Evolutionary conservation across 2,113 vertebrate genomes (phyloP), one percentile per base, ranked within the genome.

Genomic region (Sander lucioperca): DNA sequence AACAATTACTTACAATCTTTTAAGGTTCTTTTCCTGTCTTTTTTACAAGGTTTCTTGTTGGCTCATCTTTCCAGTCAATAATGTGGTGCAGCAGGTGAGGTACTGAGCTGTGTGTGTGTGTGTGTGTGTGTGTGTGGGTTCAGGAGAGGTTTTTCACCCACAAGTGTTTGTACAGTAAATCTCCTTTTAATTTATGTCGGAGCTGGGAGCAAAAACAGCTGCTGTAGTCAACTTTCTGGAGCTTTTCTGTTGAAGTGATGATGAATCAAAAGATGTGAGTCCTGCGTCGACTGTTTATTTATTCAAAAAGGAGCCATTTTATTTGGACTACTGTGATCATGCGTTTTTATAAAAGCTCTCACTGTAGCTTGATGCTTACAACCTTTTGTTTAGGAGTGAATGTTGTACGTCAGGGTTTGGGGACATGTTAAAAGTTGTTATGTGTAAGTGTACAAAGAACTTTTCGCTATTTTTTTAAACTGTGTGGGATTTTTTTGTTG

Each of bases 381-480:
- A 85, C 63, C 54, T 91, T 87, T 56, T 18, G 83, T 86, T 73
- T 76, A 66, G 63, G 87, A 79, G 74, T 73, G 87, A 89, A 79
- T 83, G 80, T 36, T 43, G 83, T 83, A 8, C 14, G 73, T 78
- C 77, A 68, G 83, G 84, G 74, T 85, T 80, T 15, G 64, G 70
- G 70, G 85, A 74, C 73, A 69, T 83, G 79, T 88, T 19, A 70
- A 25, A 58, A 79, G 77, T 86, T 77, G 54, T 79, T 67, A 77
- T 74, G 79, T 88, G 67, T 58, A 89, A 39, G 84, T 90, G 89
- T 92, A 92, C 84, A 93, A 93, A 89, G 83, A 85, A 89, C 83
- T 89, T 89, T 86, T 90, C 78, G 83, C 82, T 89, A 92, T 90
- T 91, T 94, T 92, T 95, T 93, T 90, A 90, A 90, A 79, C 75